Evolutionary conservation across 92 coral and sea anemone genomes (phyloP).

Genomic region (Actinostola sp.): DNA sequence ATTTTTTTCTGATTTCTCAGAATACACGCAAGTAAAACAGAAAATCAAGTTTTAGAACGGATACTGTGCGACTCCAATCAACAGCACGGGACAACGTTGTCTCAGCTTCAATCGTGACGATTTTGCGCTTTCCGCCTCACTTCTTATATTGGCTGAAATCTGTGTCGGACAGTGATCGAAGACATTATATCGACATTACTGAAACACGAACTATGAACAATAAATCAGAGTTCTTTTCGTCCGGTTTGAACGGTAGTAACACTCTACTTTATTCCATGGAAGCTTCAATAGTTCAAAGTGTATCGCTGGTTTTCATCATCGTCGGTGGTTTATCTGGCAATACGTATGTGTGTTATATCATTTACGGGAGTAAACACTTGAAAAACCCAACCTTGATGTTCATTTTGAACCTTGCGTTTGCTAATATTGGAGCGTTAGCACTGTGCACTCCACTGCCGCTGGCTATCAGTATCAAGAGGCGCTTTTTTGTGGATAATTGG

Average conservation of each 20-base stretch:
- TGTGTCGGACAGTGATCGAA: too few relatives aligned
- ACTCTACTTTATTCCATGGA: constrained; percentile 42
- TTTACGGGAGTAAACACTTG: constrained; percentile 64
- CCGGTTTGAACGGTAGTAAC: not conserved
- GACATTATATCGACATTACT: too few relatives aligned
- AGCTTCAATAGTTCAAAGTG: constrained; percentile 54
- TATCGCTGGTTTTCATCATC: constrained; percentile 52
- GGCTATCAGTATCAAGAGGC: constrained; percentile 52
- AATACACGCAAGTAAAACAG: too few relatives aligned
- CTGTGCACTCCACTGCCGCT: constrained; percentile 80
- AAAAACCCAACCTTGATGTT: constrained; percentile 80
- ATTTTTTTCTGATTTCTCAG: too few relatives aligned
- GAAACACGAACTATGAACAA: too few relatives aligned
- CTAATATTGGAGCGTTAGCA: constrained; percentile 73
- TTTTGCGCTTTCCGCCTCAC: too few relatives aligned
- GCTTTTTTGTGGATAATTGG: constrained; percentile 35
- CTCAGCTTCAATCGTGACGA: too few relatives aligned
- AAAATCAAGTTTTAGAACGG: too few relatives aligned
- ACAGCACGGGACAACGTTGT: too few relatives aligned
- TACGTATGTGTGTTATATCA: constrained; percentile 49
- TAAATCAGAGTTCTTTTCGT: not conserved
- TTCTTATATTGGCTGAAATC: too few relatives aligned
- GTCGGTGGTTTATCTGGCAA: constrained; percentile 68
- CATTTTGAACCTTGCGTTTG: constrained; percentile 68
- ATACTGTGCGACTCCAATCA: too few relatives aligned